phyloP scores from a whole-genome alignment of 2,888 invertebrate genomes.

The Drosophila testacea region DNA sequence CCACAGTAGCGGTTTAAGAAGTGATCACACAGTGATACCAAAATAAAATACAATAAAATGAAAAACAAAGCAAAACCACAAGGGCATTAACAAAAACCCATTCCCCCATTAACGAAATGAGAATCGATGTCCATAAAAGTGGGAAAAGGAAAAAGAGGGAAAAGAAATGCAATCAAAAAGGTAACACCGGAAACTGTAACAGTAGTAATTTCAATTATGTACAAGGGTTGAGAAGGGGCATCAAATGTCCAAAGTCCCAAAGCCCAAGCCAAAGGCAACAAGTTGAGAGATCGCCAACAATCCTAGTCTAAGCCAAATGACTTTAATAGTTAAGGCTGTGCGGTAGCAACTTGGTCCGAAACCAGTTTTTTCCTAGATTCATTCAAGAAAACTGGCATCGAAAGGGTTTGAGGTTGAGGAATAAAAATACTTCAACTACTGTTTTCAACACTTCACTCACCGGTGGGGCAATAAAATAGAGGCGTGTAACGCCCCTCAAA shows the following conservation, averaged over 20 bases:
- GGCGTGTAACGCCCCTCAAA: constrained; percentile 70
- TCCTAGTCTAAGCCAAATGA: constrained; percentile 63
- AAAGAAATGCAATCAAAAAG: constrained; percentile 61
- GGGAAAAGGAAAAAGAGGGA: constrained; percentile 23
- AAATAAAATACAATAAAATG: constrained; percentile 12
- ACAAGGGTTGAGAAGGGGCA: constrained; percentile 48
- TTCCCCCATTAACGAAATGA: constrained; percentile 53
- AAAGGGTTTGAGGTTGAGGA: constrained; percentile 53
- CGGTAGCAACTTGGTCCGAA: constrained; percentile 61
- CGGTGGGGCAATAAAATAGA: constrained; percentile 79
- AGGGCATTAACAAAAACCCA: constrained; percentile 39
- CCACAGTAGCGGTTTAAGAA: constrained; percentile 54
- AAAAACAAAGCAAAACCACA: constrained; percentile 50
- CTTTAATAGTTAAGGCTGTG: constrained; percentile 50
- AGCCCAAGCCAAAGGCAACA: background rate
- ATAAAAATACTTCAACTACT: constrained; percentile 75
- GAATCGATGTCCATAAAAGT: constrained; percentile 53
- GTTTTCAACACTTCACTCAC: constrained; percentile 82
- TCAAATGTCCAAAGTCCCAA: constrained; percentile 15
- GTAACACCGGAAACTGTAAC: constrained; percentile 77
- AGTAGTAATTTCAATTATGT: constrained; percentile 74
- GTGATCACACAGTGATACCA: constrained; percentile 31
- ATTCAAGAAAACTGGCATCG: constrained; percentile 75
- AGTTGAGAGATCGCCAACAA: constrained; percentile 53
- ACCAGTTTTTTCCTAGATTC: constrained; percentile 76